phyloP scores from a whole-genome alignment of 2,797 vertebrate genomes.

The Synanceia verrucosa region DNA sequence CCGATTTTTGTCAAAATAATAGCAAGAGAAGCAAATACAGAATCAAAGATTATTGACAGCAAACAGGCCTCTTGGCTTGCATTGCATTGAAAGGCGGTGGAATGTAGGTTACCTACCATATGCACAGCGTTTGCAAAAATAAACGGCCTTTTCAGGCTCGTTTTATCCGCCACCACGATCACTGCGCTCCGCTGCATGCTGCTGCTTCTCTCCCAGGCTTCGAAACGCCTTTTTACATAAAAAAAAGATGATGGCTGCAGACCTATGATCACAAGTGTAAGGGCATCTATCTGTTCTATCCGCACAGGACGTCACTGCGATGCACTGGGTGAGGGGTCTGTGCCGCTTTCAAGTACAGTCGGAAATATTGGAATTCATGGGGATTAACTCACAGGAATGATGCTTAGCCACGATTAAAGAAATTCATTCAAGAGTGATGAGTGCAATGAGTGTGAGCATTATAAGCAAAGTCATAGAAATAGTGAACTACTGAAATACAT shows the following conservation, averaged over 20 bases:
- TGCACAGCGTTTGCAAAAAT: constrained; percentile 76
- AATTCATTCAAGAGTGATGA: not conserved
- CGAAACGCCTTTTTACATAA: constrained; percentile 27
- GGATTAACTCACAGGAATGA: not conserved
- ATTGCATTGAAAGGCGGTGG: constrained; percentile 10
- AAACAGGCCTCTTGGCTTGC: constrained; percentile 23
- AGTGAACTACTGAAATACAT: not conserved
- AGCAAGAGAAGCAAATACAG: not conserved
- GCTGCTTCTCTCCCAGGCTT: constrained; percentile 34
- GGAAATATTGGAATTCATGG: not conserved
- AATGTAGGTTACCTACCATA: constrained; percentile 64
- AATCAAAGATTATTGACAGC: not conserved
- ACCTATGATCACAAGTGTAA: constrained; percentile 15
- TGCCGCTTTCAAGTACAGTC: constrained; percentile 53
- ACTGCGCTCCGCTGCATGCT: constrained; percentile 78
- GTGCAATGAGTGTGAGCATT: not conserved
- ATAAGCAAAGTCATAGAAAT: not conserved
- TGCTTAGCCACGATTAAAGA: not conserved
- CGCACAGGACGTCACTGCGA: constrained; percentile 69
- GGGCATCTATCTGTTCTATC: constrained; percentile 44
- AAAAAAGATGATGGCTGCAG: not conserved
- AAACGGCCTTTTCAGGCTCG: constrained; percentile 78
- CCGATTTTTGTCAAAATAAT: not conserved
- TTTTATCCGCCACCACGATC: constrained; percentile 79
- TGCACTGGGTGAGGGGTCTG: constrained; percentile 40